A percentile compares a stretch with the other conserved stretches of the same genome.
Conservation (phyloP, 2,888 invertebrate genomes). For the Lutraria lutraria region DNA sequence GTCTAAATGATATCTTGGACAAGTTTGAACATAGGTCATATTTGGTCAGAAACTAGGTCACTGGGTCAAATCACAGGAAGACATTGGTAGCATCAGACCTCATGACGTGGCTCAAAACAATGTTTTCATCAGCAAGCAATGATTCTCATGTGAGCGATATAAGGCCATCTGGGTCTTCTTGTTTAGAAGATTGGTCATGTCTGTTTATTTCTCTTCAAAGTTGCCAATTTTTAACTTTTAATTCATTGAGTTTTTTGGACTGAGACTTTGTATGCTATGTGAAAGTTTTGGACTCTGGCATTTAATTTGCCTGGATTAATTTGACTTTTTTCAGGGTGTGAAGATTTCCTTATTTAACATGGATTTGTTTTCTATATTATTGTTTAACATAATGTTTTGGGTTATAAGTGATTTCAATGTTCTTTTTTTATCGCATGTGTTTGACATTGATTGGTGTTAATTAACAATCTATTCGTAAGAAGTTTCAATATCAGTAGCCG, state of each 20-base stretch:
- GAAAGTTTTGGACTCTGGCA: conserved; percentile 17
- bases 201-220: no score
- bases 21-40: no score
- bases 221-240: no score
- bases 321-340: not conserved
- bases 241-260: not conserved
- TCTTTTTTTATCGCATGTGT: not conserved
- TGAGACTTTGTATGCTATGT: not conserved
- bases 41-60: no score
- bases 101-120: no score
- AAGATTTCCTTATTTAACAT: not conserved
- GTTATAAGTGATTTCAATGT: not conserved
- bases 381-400: not conserved
- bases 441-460: not conserved
- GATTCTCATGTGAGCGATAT: no score
- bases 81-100: no score
- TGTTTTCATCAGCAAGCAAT: no score
- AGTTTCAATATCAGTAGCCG: not conserved
- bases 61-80: no score
- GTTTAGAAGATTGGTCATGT: no score
- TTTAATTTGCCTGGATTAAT: not conserved
- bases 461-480: not conserved
- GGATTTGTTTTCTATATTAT: not conserved
- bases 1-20: no score
- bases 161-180: no score